Percentiles rank a stretch among this genome's conserved stretches.
phyloP scores from a whole-genome alignment of 2,113 vertebrate species.

The Erythrolamprus reginae region DNA sequence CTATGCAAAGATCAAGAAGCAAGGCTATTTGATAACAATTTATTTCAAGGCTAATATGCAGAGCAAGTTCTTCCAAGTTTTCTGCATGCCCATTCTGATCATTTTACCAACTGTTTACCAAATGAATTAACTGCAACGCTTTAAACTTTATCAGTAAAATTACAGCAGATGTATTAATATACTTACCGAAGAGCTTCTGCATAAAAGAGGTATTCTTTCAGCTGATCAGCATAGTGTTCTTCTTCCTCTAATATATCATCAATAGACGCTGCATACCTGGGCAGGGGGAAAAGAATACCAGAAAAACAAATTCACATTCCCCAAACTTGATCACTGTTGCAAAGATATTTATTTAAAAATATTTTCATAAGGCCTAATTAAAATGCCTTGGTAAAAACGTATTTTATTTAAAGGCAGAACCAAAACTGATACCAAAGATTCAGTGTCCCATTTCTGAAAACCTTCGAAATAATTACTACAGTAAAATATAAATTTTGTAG shows the following conservation, averaged over 20 bases:
- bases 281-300: background rate
- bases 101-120: background rate
- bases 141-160: background rate
- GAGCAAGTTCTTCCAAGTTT: background rate
- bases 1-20: background rate
- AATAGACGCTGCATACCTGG: constrained; percentile 88
- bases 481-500: constrained; percentile 13
- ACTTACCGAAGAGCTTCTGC: constrained; percentile 85
- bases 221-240: constrained; percentile 92
- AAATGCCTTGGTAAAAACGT: background rate
- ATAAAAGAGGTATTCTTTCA: constrained; percentile 94
- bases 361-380: background rate
- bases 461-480: constrained; percentile 4
- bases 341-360: background rate
- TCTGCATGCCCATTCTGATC: background rate
- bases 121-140: background rate
- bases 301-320: constrained; percentile 2
- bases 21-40: background rate
- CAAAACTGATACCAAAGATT: background rate
- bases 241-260: constrained; percentile 95
- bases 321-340: constrained; percentile 5
- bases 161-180: background rate
- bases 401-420: background rate
- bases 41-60: background rate
- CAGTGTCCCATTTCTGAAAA: background rate